Base-by-base conservation (phyloP, 2,113 vertebrate species). In the Buteo buteo region DNA sequence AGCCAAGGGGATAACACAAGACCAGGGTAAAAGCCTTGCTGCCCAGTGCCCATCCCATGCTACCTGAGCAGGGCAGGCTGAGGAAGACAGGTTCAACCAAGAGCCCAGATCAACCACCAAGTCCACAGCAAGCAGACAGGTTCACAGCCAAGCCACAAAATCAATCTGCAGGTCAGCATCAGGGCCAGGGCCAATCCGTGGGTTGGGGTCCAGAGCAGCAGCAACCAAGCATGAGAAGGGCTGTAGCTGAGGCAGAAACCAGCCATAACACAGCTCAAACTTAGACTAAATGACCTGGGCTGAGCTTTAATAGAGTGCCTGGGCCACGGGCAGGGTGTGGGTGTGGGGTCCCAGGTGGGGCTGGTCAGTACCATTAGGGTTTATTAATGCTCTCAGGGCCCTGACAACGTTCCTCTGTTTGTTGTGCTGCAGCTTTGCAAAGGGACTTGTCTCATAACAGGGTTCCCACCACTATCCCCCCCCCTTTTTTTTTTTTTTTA, bases 211-310 rank as follows among this genome's bases (percentile, higher is more conserved):
- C 31, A 58, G 47, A 36, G 2, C 6, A 76, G 73, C 28, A 44
- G 25, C 3, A 5, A 31, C 7, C 11, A 58, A 52, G 4, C 10
- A 14, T 1, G 1, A 38, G 9, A 5, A 12, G 2, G 1, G 13
- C 29, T 57, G 16, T 15, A 34, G 9, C 16, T 54, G 7, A 74
- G 8, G 8, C 6, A 40, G 8, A 45, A 5, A 45, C 9, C 13
- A 40, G 2, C 13, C 10, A 13, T 10, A 64, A 28, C 24, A 64
- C 0, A 55, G 40, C 14, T 62, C 16, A 81, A 5, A 50, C 3
- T 10, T 16, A 17, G 7, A 18, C 13, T 57, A 24, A 50, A 19
- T 31, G 28, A 13, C 2, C 16, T 20, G 15, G 45, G 9, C 19
- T 77, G 82, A 52, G 44, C 19, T 94, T 72, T 71, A 79, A 91